phyloP scores from a whole-genome alignment of 2,113 vertebrate genomes.

The Toxotes chatareus region DNA sequence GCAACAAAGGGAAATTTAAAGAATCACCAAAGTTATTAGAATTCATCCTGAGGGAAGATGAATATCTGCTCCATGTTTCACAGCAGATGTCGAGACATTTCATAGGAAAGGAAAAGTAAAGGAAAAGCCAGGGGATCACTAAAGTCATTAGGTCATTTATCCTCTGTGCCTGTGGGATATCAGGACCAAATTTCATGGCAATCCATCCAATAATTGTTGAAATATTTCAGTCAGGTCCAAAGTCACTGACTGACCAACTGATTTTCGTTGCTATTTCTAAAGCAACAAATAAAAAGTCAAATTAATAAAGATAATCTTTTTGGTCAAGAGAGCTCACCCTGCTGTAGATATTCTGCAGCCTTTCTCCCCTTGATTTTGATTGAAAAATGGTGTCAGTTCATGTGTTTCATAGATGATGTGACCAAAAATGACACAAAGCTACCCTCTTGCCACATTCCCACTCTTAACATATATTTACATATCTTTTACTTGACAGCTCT shows the following conservation, averaged over 20 bases:
- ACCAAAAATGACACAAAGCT: neutral
- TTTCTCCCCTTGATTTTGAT: neutral
- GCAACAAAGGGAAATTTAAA: no score
- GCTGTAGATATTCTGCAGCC: neutral
- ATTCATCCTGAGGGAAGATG: no score
- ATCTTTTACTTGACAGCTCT: conserved; percentile 12
- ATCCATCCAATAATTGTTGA: neutral
- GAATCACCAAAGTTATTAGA: no score
- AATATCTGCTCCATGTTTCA: neutral
- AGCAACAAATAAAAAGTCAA: neutral
- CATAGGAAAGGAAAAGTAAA: neutral
- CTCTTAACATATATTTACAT: conserved; percentile 13
- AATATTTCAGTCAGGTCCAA: neutral
- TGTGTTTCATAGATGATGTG: neutral
- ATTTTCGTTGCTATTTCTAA: no score
- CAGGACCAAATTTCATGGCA: neutral
- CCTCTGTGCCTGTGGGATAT: neutral
- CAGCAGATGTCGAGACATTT: neutral
- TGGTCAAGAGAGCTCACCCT: neutral
- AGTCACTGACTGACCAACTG: neutral
- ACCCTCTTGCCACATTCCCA: neutral
- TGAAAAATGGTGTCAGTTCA: neutral
- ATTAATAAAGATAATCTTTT: neutral
- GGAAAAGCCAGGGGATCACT: neutral
- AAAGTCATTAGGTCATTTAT: neutral